These are phyloP conservation scores for Cherax quadricarinatus DNA, from an alignment of 1,140 invertebrate genomes.

Conservation along the genomic window DNA sequence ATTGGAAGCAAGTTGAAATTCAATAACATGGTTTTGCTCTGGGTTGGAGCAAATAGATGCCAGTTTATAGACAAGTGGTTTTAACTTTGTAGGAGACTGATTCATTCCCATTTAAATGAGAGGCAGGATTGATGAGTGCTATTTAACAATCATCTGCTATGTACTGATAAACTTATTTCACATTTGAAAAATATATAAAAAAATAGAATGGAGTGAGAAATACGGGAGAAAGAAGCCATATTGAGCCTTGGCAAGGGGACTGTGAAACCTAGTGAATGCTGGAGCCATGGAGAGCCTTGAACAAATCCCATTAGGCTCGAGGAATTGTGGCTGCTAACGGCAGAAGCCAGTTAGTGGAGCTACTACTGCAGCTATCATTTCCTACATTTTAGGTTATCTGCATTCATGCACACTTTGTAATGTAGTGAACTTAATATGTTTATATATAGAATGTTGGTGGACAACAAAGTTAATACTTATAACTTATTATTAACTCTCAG, in stretches of 20 bases:
- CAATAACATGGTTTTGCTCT: too few relatives aligned
- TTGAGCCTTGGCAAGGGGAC: background rate
- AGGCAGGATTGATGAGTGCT: too few relatives aligned
- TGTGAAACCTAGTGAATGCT: conserved; percentile 33
- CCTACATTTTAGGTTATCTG: background rate
- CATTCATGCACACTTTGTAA: background rate
- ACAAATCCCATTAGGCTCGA: conserved; percentile 45
- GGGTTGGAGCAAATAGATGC: too few relatives aligned
- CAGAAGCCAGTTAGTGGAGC: conserved; percentile 42
- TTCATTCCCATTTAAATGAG: too few relatives aligned
- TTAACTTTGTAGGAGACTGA: too few relatives aligned
- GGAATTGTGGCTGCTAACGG: conserved; percentile 27
- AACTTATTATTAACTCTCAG: conserved; percentile 52
- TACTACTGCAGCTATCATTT: background rate
- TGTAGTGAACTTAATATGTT: background rate
- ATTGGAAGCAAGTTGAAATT: too few relatives aligned
- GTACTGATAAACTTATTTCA: too few relatives aligned
- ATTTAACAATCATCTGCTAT: too few relatives aligned
- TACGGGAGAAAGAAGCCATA: conserved; percentile 4
- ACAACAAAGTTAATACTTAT: conserved; percentile 40
- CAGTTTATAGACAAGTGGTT: too few relatives aligned
- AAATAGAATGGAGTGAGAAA: background rate
- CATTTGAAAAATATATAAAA: too few relatives aligned
- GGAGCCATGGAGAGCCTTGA: background rate
- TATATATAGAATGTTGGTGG: background rate